phyloP scores from a whole-genome alignment of 2,113 vertebrate genomes.

The Hydrochoerus hydrochaeris region DNA sequence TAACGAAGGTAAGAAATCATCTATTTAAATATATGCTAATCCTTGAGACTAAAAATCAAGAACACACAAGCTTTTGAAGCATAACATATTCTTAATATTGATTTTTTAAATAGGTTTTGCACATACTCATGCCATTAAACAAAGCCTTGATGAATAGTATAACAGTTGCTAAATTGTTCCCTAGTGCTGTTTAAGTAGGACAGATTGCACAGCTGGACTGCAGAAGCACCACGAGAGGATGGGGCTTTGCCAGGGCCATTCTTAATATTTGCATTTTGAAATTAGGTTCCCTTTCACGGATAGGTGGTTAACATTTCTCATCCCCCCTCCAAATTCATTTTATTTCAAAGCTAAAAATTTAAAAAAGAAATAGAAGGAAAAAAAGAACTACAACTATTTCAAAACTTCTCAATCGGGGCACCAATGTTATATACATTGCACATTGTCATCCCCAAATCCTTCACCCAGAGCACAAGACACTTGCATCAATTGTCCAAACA shows the following conservation, averaged over 20 bases:
- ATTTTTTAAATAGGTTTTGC: slow-evolving; percentile 3
- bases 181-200: not conserved
- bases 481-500: no score
- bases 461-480: no score
- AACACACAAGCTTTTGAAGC: not conserved
- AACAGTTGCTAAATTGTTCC: not conserved
- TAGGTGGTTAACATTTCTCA: not conserved
- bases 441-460: no score
- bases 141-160: not conserved
- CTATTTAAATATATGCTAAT: not conserved
- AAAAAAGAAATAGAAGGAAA: no score
- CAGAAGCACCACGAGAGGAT: not conserved
- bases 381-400: no score
- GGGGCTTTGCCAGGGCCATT: not conserved
- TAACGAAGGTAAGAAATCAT: not conserved
- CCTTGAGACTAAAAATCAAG: not conserved
- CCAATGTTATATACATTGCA: no score
- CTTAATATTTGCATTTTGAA: not conserved
- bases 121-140: slow-evolving; percentile 26
- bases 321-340: no score
- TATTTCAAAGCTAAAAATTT: no score
- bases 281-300: not conserved
- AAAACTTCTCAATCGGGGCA: no score
- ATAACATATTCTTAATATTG: not conserved
- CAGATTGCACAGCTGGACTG: not conserved